These are phyloP conservation scores for Gobionotothen gibberifrons DNA, from an alignment of 2,797 vertebrate genomes.

Conservation along the genomic window DNA sequence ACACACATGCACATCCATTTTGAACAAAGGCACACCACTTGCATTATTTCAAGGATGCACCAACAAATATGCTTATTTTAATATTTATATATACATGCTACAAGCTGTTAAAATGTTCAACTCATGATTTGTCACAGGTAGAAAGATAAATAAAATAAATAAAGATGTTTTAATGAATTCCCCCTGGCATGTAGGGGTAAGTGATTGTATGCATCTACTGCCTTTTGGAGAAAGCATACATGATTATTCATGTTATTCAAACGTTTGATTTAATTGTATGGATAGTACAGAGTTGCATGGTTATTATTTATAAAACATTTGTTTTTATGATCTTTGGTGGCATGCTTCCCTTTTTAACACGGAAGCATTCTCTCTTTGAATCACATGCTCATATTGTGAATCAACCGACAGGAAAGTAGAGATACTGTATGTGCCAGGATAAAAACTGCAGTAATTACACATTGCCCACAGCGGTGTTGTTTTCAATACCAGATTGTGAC, in stretches of 20 bases:
- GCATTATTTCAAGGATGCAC: neutral
- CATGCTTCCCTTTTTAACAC: neutral
- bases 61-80: neutral
- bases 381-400: neutral
- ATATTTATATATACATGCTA: neutral
- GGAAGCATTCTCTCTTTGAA: conserved; percentile 7
- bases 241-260: neutral
- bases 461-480: neutral
- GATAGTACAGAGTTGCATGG: neutral
- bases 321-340: neutral
- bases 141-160: neutral
- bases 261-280: neutral
- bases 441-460: conserved; percentile 12
- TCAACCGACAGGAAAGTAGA: neutral
- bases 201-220: neutral
- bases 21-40: conserved; percentile 9
- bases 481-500: neutral
- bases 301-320: no score
- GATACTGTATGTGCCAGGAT: neutral
- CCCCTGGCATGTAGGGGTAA: neutral
- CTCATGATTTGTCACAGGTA: neutral
- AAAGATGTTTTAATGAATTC: neutral
- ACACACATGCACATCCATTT: conserved; percentile 27
- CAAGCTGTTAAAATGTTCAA: no score
- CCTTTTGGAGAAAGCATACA: neutral